These are phyloP conservation scores for Zele albiditarsus DNA, from an alignment of 2,888 invertebrate species.

Conservation along the genomic window DNA sequence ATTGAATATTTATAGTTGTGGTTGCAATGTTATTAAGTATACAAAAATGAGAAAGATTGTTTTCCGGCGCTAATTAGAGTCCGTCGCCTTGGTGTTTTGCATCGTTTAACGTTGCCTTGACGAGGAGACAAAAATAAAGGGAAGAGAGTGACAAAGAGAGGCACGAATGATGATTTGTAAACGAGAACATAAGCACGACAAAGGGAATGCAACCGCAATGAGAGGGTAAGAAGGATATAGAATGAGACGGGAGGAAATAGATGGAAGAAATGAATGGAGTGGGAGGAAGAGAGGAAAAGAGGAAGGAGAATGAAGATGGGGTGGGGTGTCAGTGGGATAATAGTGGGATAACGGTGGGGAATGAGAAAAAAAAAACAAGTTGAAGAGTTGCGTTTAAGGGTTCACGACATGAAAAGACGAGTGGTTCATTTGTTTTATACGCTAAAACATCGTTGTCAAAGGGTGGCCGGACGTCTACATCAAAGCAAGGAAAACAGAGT, in stretches of 20 bases:
- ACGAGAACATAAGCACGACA: constrained; percentile 23
- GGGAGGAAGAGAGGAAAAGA: constrained; percentile 21
- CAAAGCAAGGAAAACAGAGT: constrained; percentile 48
- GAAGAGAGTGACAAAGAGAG: constrained; percentile 49
- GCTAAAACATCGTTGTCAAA: constrained; percentile 44
- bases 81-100: constrained; percentile 54
- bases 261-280: neutral
- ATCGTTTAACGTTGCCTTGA: constrained; percentile 57
- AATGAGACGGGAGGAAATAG: neutral
- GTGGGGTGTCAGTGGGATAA: no score
- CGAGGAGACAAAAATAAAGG: constrained; percentile 39
- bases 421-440: constrained; percentile 46
- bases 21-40: neutral
- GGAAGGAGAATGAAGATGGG: neutral
- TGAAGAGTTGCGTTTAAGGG: constrained; percentile 40
- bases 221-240: constrained; percentile 2
- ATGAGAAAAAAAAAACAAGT: constrained; percentile 31
- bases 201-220: neutral
- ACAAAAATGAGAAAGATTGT: constrained; percentile 13
- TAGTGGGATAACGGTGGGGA: no score
- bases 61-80: constrained; percentile 63
- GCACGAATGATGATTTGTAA: constrained; percentile 39
- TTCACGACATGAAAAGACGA: constrained; percentile 33
- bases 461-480: constrained; percentile 48
- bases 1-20: neutral